Conservation (phyloP, 1,140 invertebrate genomes). For the Pogonomyrmex californicus region DNA sequence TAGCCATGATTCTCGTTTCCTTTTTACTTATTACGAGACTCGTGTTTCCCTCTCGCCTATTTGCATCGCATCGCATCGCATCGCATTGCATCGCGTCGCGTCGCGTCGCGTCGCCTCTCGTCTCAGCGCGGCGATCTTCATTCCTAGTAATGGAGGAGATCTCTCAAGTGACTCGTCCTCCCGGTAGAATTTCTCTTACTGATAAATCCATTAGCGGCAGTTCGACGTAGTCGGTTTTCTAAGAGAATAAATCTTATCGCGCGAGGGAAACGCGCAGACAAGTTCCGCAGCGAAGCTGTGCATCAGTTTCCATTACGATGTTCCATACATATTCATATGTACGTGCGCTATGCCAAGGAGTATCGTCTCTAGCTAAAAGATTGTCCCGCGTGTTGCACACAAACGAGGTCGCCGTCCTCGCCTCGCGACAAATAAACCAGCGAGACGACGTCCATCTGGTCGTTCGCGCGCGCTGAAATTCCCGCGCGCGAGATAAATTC, state of each 20-base stretch:
- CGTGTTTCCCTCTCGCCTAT: neutral
- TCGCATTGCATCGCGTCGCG: neutral
- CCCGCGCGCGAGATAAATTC: slow-evolving; percentile 20
- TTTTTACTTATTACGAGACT: neutral
- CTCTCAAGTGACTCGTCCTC: neutral
- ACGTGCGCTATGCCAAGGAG: slow-evolving; percentile 21
- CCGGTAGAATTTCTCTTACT: neutral
- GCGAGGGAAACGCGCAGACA: neutral
- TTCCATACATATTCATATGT: slow-evolving; percentile 12
- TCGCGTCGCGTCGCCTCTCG: neutral
- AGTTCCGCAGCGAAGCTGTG: neutral
- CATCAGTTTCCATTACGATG: slow-evolving; percentile 18
- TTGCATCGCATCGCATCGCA: neutral
- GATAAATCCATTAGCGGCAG: slow-evolving; percentile 46
- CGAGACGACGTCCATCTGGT: slow-evolving; percentile 4
- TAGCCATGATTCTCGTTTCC: neutral
- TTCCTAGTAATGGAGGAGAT: slow-evolving; percentile 15
- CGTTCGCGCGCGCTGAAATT: slow-evolving; percentile 6
- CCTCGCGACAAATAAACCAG: slow-evolving; percentile 40
- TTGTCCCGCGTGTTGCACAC: neutral
- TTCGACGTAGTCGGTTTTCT: slow-evolving; percentile 36
- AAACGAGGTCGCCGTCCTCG: slow-evolving; percentile 45
- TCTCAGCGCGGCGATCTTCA: neutral
- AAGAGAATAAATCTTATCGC: slow-evolving; percentile 42
- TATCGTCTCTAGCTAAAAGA: slow-evolving; percentile 6